Evolutionary conservation across 2,888 invertebrate genomes (phyloP), one percentile per base, ranked within the genome.

Genomic region (Hypselothyrea guttata): DNA sequence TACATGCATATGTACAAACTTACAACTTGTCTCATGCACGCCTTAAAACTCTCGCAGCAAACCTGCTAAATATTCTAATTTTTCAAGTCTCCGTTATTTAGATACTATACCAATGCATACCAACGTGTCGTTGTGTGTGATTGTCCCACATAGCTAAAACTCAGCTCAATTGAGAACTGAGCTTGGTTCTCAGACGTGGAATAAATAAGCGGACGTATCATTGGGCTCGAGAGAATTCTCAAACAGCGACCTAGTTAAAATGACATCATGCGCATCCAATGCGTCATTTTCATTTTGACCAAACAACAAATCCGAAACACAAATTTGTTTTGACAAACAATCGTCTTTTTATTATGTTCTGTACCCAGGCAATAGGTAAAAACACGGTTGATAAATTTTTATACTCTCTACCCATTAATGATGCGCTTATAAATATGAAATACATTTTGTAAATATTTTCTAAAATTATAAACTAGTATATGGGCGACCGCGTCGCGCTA

Each of bases 251-350:
- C 15, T 48, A 42, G 45, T 45, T 18, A 30, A 48, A 57, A 78
- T 81, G 81, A 81, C 82, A 84, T 81, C 81, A 81, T 81, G 52
- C 68, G 48, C 63, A 48, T 48, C 46, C 48, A 61, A 58, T 73
- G 70, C 57, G 66, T 48, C 33, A 52, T 55, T 63, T 34, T 54
- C 34, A 16, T 37, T 45, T 53, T 7, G 57, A 35, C 8, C 57
- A 51, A 47, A 8, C n/a, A 51, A 37, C 35, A 34, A 35, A 61
- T 27, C 7, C 13, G 27, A 22, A 44, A 18, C 33, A 31, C 22
- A 37, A 11, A 37, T 31, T 13, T 31, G 31, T 3, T 54, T 33
- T 38, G n/a, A 16, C 8, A 8, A 12, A 11, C 11, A 7, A 5
- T 35, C n/a, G 34, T 35, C 13, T 13, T 4, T 13, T 13, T 35